Evolutionary conservation across 2,888 invertebrate genomes (phyloP), one percentile per base, ranked within the genome.

Genomic region (Epinotia bilunana): DNA sequence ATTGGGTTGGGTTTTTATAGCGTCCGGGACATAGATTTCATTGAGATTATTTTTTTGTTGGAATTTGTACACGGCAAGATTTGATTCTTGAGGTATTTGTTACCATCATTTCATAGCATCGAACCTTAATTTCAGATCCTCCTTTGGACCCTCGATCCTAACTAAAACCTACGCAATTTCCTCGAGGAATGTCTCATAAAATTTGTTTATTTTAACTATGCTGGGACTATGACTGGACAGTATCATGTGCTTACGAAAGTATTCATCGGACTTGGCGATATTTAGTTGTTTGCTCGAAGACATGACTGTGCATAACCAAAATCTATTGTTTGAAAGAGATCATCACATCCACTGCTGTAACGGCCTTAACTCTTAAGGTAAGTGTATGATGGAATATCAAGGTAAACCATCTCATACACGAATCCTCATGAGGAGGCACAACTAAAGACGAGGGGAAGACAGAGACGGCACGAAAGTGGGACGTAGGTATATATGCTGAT

Each of bases 11-110:
- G 61, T 28, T 53, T 39, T 55, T 55, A 39, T 39, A 23, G 2
- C 18, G 39, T 18, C 53, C 65, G 53, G 53, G 53, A 39, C 62
- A 65, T 18, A n/a, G n/a, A 33, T 65, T 65, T 65, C 53, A 65
- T 7, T 28, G 64, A 28, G 23, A 23, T 23, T 9, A 33, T 28
- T 16, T 28, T 13, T 1, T 28, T n/a, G 33, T 33, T 61, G 9
- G 16, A 61, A 39, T 39, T 39, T 39, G 39, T 61, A 61, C 9
- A 60, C 7, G 33, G 3, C 33, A 16, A 61, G 16, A n/a, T 7
- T 1, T 39, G 9, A 39, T 39, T 33, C 39, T 39, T 39, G 39
- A 39, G 39, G 39, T 9, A 9, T 39, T 39, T 39, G 39, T 39
- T 39, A 9, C 39, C 7, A 39, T 39, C 1, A 39, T 39, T 39